phyloP scores from a whole-genome alignment of 2,113 vertebrate species.

The Sinocyclocheilus grahami region DNA sequence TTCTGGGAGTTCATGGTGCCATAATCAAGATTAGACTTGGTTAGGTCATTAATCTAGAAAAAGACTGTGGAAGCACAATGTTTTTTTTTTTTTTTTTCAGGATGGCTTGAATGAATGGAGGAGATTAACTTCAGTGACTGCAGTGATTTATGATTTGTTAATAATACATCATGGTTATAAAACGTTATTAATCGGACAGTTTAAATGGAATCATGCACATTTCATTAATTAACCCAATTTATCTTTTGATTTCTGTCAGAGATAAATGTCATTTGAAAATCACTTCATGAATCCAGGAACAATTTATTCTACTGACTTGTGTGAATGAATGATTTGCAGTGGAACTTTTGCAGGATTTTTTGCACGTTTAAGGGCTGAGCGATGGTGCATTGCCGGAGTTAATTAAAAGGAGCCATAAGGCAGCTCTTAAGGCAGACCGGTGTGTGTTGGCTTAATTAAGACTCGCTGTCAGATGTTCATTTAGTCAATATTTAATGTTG shows the following conservation, averaged over 20 bases:
- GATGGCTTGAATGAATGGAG: slow-evolving; percentile 56
- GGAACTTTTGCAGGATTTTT: slow-evolving; percentile 17
- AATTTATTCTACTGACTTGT: slow-evolving; percentile 5
- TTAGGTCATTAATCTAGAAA: slow-evolving; percentile 68
- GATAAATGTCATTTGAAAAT: background rate
- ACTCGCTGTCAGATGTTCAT: slow-evolving; percentile 63
- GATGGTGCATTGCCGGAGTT: slow-evolving; percentile 65
- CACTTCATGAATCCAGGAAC: slow-evolving; percentile 25
- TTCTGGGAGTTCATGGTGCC: slow-evolving; percentile 43
- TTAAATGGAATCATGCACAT: slow-evolving; percentile 52
- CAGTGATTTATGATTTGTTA: slow-evolving; percentile 52
- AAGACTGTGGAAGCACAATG: slow-evolving; percentile 21
- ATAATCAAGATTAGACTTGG: slow-evolving; percentile 66
- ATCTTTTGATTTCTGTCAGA: slow-evolving; percentile 58
- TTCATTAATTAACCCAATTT: slow-evolving; percentile 62
- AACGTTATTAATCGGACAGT: slow-evolving; percentile 43
- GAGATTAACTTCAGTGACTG: slow-evolving; percentile 61
- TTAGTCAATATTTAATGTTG: slow-evolving; percentile 60
- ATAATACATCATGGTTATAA: slow-evolving; percentile 37
- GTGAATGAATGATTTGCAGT: background rate
- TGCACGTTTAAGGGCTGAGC: slow-evolving; percentile 41
- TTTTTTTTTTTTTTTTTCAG: slow-evolving; percentile 7
- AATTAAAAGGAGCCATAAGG: slow-evolving; percentile 66
- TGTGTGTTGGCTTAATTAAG: slow-evolving; percentile 65
- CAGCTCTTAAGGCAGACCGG: slow-evolving; percentile 61